phyloP scores from a whole-genome alignment of 2,797 vertebrate genomes.

The Enoplosus armatus region DNA sequence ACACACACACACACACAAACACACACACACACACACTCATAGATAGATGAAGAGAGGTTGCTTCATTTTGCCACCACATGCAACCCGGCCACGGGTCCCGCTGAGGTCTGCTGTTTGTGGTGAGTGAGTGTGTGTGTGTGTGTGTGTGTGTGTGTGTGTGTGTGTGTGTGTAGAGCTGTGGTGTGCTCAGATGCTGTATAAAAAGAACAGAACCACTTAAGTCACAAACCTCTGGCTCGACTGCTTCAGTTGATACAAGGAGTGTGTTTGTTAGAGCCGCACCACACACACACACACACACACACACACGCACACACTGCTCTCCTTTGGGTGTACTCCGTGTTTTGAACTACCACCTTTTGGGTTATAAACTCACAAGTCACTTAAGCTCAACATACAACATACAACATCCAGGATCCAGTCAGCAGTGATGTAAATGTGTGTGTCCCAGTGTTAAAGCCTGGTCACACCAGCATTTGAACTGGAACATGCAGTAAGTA shows the following conservation, averaged over 20 bases:
- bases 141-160: slow-evolving; percentile 28
- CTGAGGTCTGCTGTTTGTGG: slow-evolving; percentile 62
- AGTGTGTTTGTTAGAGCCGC: slow-evolving; percentile 31
- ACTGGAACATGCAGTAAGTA: too few relatives aligned
- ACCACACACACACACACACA: slow-evolving; percentile 28
- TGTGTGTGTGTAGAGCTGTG: slow-evolving; percentile 31
- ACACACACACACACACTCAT: background rate
- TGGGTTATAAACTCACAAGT: too few relatives aligned
- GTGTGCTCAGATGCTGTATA: slow-evolving; percentile 55
- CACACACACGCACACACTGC: slow-evolving; percentile 10
- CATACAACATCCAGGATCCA: too few relatives aligned
- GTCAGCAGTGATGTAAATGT: slow-evolving; percentile 8
- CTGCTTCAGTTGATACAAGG: slow-evolving; percentile 45
- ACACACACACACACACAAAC: slow-evolving; percentile 28
- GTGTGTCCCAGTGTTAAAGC: background rate
- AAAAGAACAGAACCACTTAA: slow-evolving; percentile 73
- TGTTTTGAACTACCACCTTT: slow-evolving; percentile 15
- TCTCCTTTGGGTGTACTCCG: slow-evolving; percentile 1
- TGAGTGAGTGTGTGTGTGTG: slow-evolving; percentile 19
- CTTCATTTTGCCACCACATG: slow-evolving; percentile 69
- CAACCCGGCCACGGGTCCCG: slow-evolving; percentile 43
- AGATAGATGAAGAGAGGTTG: slow-evolving; percentile 51
- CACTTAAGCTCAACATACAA: too few relatives aligned
- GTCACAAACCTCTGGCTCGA: slow-evolving; percentile 30
- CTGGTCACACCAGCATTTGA: background rate